Base-by-base conservation (phyloP, 1,140 invertebrate genomes). In the Argopecten irradians region DNA sequence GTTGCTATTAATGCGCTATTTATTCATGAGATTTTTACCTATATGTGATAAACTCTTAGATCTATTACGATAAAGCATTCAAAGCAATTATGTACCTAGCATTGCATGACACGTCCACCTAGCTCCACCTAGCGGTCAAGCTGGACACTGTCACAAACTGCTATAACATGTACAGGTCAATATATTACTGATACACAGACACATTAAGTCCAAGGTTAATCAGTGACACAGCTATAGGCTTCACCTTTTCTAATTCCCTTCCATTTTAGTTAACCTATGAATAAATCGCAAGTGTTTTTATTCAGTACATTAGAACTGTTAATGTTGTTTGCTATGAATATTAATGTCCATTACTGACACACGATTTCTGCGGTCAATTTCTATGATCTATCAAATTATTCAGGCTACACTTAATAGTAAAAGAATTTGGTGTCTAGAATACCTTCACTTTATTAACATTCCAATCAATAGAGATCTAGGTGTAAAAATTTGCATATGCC, bases 351-450 rank as follows among this genome's bases (percentile, higher is more conserved):
- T 71, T 71, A 71, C 22, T 3, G 2, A 71, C n/a, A 71, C n/a
- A 71, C 22, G 3, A 16, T n/a, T 71, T 71, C 55, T 28, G 55
- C 22, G n/a, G 55, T 71, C 55, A 71, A 71, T 71, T 28, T 71
- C 1, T 71, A 71, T 13, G 36, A 39, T 71, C 55, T 71, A n/a
- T 71, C 22, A 71, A 28, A 1, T n/a, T 28, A 71, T 71, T 28
- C 55, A 71, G 22, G 28, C 55, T 71, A 71, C 55, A 71, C 55
- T 71, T 71, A 71, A 71, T 71, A n/a, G 55, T 71, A 28, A 71
- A 71, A 71, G 55, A 71, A 28, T 28, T 28, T n/a, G 22, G 55
- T 71, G 55, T 71, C 55, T 71, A n/a, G 55, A 5, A 71, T 28
- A 71, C 55, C n/a, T 71, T n/a, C 28, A 71, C 22, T 71, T 71